Conservation (phyloP, 2,888 invertebrate genomes). For the Lochmaea crataegi region DNA sequence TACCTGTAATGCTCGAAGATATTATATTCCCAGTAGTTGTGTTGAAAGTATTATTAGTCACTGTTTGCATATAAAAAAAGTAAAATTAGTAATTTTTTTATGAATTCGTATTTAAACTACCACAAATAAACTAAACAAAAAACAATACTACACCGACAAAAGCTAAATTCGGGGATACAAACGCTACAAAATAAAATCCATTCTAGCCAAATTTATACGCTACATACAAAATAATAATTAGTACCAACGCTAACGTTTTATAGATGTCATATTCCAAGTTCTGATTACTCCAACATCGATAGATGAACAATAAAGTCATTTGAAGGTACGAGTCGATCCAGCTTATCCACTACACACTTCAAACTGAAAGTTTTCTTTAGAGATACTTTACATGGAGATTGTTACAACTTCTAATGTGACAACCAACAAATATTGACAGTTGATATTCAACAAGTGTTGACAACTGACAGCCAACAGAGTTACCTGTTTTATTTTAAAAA, state of each 20-base stretch:
- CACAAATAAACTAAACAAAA: constrained; percentile 16
- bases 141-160: not conserved
- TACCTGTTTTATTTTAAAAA: too few relatives aligned
- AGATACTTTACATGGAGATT: not conserved
- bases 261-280: too few relatives aligned
- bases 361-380: too few relatives aligned
- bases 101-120: not conserved
- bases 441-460: too few relatives aligned
- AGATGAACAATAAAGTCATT: too few relatives aligned
- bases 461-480: too few relatives aligned
- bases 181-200: constrained; percentile 24
- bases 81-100: constrained; percentile 19
- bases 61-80: constrained; percentile 53
- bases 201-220: constrained; percentile 24
- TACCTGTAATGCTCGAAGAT: constrained; percentile 58
- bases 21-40: constrained; percentile 55
- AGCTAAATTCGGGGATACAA: constrained; percentile 3
- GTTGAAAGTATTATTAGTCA: constrained; percentile 61
- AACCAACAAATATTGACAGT: too few relatives aligned
- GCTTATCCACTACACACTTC: too few relatives aligned
- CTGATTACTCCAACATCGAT: too few relatives aligned
- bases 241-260: constrained; percentile 5
- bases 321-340: too few relatives aligned
- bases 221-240: constrained; percentile 12
- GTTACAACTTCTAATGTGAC: not conserved